A percentile compares a stretch with the other conserved stretches of the same genome.
phyloP scores from a whole-genome alignment of 2,797 vertebrate species.

The Adrianichthys oophorus region DNA sequence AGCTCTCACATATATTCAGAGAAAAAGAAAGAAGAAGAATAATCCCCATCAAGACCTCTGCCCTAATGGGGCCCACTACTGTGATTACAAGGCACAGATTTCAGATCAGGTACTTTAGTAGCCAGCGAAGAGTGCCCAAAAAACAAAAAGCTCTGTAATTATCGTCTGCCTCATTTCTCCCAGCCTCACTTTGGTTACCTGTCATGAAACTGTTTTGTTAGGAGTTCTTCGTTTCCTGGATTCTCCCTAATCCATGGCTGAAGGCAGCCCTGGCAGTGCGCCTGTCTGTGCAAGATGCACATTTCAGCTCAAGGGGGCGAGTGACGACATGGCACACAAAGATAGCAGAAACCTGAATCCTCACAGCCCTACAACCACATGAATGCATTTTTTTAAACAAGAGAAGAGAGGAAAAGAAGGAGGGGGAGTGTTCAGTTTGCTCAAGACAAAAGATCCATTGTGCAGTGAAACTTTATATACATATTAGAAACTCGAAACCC shows the following conservation, averaged over 20 bases:
- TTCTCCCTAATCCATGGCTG: conserved; percentile 81
- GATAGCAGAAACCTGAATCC: conserved; percentile 85
- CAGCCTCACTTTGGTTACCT: conserved; percentile 80
- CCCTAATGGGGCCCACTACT: conserved; percentile 85
- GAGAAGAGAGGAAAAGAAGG: conserved; percentile 74
- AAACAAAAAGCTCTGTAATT: conserved; percentile 88
- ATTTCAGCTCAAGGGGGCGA: conserved; percentile 78
- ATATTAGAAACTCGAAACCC: conserved; percentile 87
- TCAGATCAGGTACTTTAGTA: conserved; percentile 86
- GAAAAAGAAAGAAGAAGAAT: conserved; percentile 72
- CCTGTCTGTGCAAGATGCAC: conserved; percentile 79
- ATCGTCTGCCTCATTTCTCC: conserved; percentile 79
- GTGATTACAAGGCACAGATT: conserved; percentile 88
- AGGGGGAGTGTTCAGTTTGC: conserved; percentile 80
- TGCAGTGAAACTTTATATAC: conserved; percentile 88
- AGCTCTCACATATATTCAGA: conserved; percentile 37
- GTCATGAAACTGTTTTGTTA: conserved; percentile 80
- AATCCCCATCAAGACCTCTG: conserved; percentile 82
- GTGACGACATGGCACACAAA: conserved; percentile 85
- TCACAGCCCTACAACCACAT: conserved; percentile 77
- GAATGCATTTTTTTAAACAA: conserved; percentile 81
- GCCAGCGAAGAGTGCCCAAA: conserved; percentile 82
- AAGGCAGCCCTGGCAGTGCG: conserved; percentile 76
- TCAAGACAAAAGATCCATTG: conserved; percentile 84
- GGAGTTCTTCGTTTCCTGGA: conserved; percentile 79